Conservation (phyloP, 2,113 vertebrate species). For the Lichenostomus cassidix region DNA sequence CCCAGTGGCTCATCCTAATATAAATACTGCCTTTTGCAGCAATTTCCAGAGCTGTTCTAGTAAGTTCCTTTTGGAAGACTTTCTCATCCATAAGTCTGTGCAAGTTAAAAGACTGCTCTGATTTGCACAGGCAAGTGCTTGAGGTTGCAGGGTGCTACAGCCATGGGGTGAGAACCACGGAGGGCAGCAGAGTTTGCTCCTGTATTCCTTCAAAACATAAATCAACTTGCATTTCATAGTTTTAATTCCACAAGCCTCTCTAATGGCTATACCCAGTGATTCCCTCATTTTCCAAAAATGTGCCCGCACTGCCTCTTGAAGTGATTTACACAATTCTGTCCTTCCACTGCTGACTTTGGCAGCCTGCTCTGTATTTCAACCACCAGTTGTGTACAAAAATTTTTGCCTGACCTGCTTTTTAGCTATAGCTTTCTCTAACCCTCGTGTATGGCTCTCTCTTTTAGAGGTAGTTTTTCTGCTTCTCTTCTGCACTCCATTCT, state of each 20-base stretch:
- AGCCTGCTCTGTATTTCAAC: constrained; percentile 29
- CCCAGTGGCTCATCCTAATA: background rate
- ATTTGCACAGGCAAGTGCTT: background rate
- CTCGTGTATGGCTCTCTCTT: background rate
- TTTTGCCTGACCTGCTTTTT: constrained; percentile 51
- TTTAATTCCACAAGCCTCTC: constrained; percentile 59
- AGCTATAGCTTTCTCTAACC: background rate
- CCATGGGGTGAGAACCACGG: background rate
- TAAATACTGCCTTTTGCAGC: background rate
- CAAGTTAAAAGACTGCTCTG: background rate
- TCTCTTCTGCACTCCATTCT: background rate
- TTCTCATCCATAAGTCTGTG: background rate
- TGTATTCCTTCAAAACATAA: constrained; percentile 41
- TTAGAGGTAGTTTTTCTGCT: background rate
- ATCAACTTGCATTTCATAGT: constrained; percentile 49
- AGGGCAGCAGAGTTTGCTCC: constrained; percentile 7
- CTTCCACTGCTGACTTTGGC: constrained; percentile 72
- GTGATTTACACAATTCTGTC: constrained; percentile 66
- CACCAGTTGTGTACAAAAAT: constrained; percentile 45
- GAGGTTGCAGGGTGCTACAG: background rate
- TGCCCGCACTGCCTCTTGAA: constrained; percentile 43
- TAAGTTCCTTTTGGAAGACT: background rate
- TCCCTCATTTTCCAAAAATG: constrained; percentile 74
- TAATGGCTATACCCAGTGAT: constrained; percentile 70
- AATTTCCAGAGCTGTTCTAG: background rate